Conservation (phyloP, 2,113 vertebrate species). For the Forbesichthys papilliferus region DNA sequence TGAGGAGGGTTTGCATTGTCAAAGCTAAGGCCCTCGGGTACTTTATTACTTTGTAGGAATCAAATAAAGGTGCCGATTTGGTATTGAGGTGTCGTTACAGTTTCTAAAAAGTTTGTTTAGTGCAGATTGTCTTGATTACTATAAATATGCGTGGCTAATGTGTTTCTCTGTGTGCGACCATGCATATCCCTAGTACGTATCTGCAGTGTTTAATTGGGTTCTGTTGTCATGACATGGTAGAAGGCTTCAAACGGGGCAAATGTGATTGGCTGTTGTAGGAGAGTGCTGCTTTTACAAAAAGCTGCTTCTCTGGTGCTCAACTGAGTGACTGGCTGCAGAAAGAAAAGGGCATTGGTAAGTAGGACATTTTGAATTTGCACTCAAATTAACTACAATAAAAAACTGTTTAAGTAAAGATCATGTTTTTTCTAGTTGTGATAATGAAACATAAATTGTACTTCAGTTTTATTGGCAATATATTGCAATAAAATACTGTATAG, state of each 20-base stretch:
- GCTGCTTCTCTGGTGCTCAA: constrained; percentile 69
- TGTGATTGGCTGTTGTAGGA: constrained; percentile 68
- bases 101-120: no score
- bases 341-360: constrained; percentile 70
- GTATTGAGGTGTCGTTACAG: no score
- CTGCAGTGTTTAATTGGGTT: constrained; percentile 69
- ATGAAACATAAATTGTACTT: neutral
- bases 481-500: no score
- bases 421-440: neutral
- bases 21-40: no score
- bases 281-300: constrained; percentile 65
- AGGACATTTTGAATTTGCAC: constrained; percentile 13
- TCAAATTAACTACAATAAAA: neutral
- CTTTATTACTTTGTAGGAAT: no score
- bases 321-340: constrained; percentile 70
- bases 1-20: no score
- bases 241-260: constrained; percentile 63
- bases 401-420: neutral
- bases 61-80: no score
- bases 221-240: constrained; percentile 64
- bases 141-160: no score
- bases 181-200: constrained; percentile 9
- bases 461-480: no score
- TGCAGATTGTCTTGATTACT: no score
- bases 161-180: constrained; percentile 11